Conservation (phyloP, 2,113 vertebrate genomes). For the Toxotes jaculatrix region DNA sequence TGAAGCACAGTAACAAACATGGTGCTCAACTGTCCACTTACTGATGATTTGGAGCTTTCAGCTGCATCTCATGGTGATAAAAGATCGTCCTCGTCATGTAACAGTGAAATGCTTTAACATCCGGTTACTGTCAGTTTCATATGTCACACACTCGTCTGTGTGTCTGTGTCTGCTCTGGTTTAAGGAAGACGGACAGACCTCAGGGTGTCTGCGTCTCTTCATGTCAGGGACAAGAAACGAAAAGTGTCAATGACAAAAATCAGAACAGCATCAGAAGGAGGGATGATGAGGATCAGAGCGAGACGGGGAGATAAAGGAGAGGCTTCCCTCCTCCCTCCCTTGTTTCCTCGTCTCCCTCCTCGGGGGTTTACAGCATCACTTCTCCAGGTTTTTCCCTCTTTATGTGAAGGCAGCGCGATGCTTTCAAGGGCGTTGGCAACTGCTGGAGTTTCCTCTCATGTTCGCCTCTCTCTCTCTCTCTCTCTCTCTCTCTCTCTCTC, state of each 20-base stretch:
- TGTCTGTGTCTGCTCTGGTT: too few species aligned
- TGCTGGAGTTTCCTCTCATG: constrained; percentile 42
- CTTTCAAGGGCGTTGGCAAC: constrained; percentile 62
- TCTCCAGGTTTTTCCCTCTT: constrained; percentile 22
- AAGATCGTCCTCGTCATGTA: too few species aligned
- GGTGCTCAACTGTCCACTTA: too few species aligned
- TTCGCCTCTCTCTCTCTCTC: constrained; percentile 11
- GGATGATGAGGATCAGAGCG: background rate
- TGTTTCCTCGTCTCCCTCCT: background rate
- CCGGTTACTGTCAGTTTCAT: too few species aligned
- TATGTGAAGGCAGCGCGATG: constrained; percentile 46
- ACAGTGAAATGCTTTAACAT: too few species aligned
- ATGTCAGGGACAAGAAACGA: background rate
- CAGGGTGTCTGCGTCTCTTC: background rate
- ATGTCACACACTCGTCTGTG: too few species aligned
- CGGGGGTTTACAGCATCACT: constrained; percentile 21
- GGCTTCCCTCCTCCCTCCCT: background rate
- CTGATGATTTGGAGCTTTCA: too few species aligned
- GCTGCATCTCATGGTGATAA: too few species aligned
- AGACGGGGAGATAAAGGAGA: too few species aligned
- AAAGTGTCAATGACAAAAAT: background rate
- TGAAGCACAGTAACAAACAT: too few species aligned
- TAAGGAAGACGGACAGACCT: too few species aligned
- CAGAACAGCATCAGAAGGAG: background rate
- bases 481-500: background rate